Conservation (phyloP, 1,140 invertebrate species). For the Gyrodactylus bullatarudis region DNA sequence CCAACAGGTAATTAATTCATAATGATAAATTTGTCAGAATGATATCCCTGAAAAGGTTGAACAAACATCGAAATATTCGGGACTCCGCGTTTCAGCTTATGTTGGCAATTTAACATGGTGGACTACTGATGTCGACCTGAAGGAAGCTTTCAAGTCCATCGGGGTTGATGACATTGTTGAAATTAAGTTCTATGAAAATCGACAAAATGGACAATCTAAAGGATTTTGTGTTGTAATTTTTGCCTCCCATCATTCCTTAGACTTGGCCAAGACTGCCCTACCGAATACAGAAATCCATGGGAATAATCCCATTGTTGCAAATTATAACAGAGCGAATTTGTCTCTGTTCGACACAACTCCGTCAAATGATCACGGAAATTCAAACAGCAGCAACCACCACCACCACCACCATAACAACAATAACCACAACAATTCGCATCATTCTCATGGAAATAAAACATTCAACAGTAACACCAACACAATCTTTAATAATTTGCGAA, state of each 20-base stretch:
- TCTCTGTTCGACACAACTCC: slow-evolving; percentile 26
- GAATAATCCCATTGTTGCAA: slow-evolving; percentile 61
- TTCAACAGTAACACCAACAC: too few relatives aligned
- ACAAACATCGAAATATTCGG: slow-evolving; percentile 12
- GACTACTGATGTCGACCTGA: slow-evolving; percentile 83
- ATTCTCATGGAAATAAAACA: neutral
- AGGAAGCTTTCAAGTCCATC: slow-evolving; percentile 43
- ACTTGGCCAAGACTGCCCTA: slow-evolving; percentile 55
- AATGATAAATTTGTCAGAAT: neutral
- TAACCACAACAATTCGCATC: neutral
- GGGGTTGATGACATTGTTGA: slow-evolving; percentile 73
- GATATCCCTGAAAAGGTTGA: neutral
- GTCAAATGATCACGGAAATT: neutral
- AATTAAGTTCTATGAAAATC: slow-evolving; percentile 96
- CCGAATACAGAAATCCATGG: slow-evolving; percentile 74
- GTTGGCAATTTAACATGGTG: slow-evolving; percentile 71
- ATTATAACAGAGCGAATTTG: slow-evolving; percentile 60
- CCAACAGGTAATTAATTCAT: neutral
- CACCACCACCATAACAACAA: neutral
- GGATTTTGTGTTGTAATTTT: slow-evolving; percentile 27
- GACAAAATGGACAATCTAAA: slow-evolving; percentile 92
- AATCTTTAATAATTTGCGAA: neutral
- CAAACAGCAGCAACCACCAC: neutral
- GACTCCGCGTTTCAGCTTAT: slow-evolving; percentile 42
- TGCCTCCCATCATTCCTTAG: slow-evolving; percentile 47